These are phyloP conservation scores for Neotoxoptera formosana DNA, from an alignment of 1,140 invertebrate species.

Conservation along the genomic window DNA sequence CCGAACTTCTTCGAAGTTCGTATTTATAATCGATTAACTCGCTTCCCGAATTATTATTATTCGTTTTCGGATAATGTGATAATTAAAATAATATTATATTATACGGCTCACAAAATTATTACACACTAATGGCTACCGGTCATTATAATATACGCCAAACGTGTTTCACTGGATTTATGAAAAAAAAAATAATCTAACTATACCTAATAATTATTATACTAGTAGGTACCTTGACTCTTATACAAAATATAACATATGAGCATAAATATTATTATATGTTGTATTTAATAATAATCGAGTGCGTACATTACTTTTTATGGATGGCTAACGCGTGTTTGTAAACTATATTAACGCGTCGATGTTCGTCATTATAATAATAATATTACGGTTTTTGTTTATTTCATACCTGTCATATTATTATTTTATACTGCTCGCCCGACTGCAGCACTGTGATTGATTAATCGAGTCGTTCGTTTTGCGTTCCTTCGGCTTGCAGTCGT, in stretches of 20 bases:
- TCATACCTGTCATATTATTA: background rate
- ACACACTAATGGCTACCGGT: background rate
- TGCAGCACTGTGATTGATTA: background rate
- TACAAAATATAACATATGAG: background rate
- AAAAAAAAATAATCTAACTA: background rate
- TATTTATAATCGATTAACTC: background rate
- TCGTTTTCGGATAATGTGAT: background rate
- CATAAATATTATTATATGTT: background rate
- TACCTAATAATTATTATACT: background rate
- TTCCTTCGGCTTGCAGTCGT: background rate
- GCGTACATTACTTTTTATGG: background rate
- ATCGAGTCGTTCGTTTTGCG: background rate
- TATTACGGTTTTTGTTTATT: constrained; percentile 28
- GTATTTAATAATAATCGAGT: background rate
- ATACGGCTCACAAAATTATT: background rate
- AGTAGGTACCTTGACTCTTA: background rate
- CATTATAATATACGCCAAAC: background rate
- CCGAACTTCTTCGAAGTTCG: background rate
- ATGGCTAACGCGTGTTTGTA: background rate
- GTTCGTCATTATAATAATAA: background rate
- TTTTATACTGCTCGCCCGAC: background rate
- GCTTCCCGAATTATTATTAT: background rate
- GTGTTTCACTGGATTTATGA: background rate
- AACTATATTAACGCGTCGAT: constrained; percentile 26
- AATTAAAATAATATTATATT: background rate